Evolutionary conservation across 2,113 vertebrate genomes (phyloP).

Genomic region (Phoxinus phoxinus): DNA sequence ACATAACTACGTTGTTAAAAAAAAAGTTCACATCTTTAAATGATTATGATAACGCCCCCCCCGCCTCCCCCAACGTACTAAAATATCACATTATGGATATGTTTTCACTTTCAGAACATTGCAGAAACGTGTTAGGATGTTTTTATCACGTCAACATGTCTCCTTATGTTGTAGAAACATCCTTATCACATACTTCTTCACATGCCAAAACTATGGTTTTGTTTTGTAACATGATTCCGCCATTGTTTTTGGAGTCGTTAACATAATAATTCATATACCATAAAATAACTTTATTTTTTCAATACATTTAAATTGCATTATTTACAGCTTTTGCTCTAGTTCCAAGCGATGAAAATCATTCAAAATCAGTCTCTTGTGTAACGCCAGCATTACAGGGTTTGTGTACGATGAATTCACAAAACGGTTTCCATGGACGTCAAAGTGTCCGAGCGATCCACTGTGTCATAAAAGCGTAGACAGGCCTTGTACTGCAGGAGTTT

Average conservation of each 20-base stretch:
- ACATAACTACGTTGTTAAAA: neutral
- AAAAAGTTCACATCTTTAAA: neutral
- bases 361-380: conserved; percentile 42
- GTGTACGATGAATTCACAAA: conserved; percentile 60
- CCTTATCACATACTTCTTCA: neutral
- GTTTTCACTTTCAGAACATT: neutral
- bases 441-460: conserved; percentile 75
- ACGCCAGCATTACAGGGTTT: conserved; percentile 66
- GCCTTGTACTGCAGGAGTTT: conserved; percentile 82
- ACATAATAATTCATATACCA: neutral
- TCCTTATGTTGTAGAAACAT: neutral
- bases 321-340: conserved; percentile 10
- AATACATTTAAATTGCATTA: neutral
- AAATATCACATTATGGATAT: neutral
- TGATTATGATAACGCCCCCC: neutral
- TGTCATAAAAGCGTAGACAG: conserved; percentile 81
- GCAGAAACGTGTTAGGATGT: neutral
- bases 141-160: neutral
- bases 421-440: conserved; percentile 75
- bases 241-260: neutral
- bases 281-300: neutral
- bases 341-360: neutral
- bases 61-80: too few species aligned
- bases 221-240: neutral
- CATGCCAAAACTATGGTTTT: neutral